phyloP scores from a whole-genome alignment of 2,888 invertebrate genomes.

The Clivina fossor region DNA sequence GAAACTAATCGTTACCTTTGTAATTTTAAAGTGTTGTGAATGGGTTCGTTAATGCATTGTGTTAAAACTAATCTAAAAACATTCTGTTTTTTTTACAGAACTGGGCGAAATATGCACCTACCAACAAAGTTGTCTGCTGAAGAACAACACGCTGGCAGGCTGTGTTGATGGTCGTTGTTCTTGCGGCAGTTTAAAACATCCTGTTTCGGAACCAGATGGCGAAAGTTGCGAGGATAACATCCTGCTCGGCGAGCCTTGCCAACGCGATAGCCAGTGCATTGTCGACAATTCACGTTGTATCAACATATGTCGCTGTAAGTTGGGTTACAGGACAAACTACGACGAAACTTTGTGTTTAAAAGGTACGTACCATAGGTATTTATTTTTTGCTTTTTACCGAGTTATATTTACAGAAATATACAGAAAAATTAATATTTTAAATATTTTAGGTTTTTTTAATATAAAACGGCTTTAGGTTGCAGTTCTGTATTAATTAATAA shows the following conservation, averaged over 20 bases:
- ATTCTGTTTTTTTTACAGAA: constrained; percentile 43
- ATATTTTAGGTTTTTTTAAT: no score
- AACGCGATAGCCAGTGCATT: constrained; percentile 45
- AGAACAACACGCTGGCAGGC: constrained; percentile 44
- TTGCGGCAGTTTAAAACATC: constrained; percentile 45
- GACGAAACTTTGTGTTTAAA: constrained; percentile 46
- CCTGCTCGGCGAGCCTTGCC: constrained; percentile 46
- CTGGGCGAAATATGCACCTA: constrained; percentile 46
- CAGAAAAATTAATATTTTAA: no score
- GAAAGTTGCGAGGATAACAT: constrained; percentile 44
- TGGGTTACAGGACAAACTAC: constrained; percentile 45
- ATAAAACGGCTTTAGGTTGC: no score
- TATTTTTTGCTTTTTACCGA: no score
- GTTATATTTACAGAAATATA: no score
- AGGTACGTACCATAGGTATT: constrained; percentile 44
- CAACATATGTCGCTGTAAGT: constrained; percentile 47
- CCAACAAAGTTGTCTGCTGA: constrained; percentile 47
- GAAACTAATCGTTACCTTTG: no score
- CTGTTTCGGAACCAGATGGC: constrained; percentile 43
- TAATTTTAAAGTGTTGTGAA: no score
- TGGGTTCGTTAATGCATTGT: no score
- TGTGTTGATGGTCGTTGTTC: constrained; percentile 47
- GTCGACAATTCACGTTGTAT: constrained; percentile 45
- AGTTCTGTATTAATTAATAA: no score
- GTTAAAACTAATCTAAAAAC: no score